Percentiles rank a stretch among this genome's conserved stretches.
Conservation (phyloP, 2,113 vertebrate genomes). For the Thalassarche chlororhynchos region DNA sequence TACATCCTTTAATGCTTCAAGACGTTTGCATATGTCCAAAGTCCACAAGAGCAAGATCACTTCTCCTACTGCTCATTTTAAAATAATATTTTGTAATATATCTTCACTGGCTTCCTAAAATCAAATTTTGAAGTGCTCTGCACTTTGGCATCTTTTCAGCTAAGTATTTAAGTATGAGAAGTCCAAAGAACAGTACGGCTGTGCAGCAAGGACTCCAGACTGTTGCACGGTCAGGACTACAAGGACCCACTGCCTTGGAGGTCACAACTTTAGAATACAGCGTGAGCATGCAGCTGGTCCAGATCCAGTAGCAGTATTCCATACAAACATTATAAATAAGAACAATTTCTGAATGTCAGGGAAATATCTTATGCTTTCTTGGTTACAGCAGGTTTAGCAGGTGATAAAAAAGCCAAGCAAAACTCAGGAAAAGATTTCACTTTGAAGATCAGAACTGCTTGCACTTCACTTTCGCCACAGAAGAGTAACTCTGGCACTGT, state of each 20-base stretch:
- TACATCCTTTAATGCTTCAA: background rate
- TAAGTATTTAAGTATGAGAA: background rate
- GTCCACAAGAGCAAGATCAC: background rate
- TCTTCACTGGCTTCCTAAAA: background rate
- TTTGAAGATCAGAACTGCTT: background rate
- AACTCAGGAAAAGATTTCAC: background rate
- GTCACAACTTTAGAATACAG: background rate
- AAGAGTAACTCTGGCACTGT: background rate
- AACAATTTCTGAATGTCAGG: background rate
- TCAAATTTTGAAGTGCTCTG: background rate
- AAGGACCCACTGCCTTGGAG: background rate
- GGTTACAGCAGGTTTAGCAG: background rate
- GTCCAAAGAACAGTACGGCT: background rate
- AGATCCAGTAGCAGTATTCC: background rate
- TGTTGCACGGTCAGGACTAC: background rate
- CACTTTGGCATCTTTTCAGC: background rate
- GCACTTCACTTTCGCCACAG: background rate
- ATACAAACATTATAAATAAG: background rate
- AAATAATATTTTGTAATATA: background rate
- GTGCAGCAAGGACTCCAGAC: background rate
- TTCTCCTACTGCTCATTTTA: background rate
- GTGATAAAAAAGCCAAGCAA: background rate
- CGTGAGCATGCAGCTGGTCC: background rate
- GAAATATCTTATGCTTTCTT: background rate
- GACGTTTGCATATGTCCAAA: fast-evolving